A percentile compares a stretch with the other conserved stretches of the same genome.
Evolutionary conservation across 2,797 vertebrate species (phyloP).

Genomic region (Sus cebifrons): DNA sequence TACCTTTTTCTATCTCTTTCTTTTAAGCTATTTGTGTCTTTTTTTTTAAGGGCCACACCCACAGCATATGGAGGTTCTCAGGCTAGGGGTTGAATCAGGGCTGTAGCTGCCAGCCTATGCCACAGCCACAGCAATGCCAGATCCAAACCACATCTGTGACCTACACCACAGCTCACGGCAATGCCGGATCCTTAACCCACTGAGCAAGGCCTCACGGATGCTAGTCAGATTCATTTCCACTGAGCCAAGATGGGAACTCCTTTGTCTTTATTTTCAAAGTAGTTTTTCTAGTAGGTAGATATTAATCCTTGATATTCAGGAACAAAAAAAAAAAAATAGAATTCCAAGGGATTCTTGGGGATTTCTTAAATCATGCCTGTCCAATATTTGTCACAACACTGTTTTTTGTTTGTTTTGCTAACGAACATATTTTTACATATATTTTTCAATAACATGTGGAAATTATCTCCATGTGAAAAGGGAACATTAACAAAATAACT

Average conservation of each 20-base stretch:
- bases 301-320: constrained; percentile 18
- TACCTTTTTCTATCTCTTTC: background rate
- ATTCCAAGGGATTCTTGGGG: background rate
- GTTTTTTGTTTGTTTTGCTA: background rate
- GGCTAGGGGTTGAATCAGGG: no score
- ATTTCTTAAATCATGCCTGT: background rate
- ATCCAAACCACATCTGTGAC: no score
- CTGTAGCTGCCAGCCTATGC: no score
- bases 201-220: no score
- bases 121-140: no score
- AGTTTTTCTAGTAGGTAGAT: background rate
- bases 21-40: background rate
- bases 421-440: background rate
- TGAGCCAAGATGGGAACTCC: no score
- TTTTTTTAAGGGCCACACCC: background rate
- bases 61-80: no score
- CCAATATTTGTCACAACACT: background rate
- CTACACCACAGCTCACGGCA: no score
- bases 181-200: no score
- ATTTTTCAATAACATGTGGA: background rate
- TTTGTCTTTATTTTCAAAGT: background rate
- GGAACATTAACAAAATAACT: background rate
- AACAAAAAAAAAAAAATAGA: background rate
- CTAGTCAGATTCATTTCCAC: no score
- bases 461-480: constrained; percentile 5